Evolutionary conservation across 2,888 invertebrate species (phyloP).

Genomic region (Pristionchus maxplancki): DNA sequence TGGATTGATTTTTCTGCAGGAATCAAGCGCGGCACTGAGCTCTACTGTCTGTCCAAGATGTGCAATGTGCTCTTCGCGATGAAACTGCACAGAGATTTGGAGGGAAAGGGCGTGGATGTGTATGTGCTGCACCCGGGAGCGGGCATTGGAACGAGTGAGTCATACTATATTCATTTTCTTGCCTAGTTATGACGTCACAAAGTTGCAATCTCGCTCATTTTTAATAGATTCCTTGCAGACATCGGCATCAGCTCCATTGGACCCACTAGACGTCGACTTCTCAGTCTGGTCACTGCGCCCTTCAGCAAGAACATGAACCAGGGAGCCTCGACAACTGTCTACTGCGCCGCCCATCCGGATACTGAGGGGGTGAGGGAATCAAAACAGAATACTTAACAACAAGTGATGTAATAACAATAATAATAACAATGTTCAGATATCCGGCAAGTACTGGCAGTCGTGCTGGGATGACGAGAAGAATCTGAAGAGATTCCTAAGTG

Average conservation of each 20-base stretch:
- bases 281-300: too few species aligned
- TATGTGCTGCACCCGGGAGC: constrained; percentile 93
- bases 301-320: constrained; percentile 95
- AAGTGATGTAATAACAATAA: too few species aligned
- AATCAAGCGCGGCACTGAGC: constrained; percentile 44
- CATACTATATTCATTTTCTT: too few species aligned
- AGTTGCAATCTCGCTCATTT: too few species aligned
- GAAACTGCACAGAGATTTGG: constrained; percentile 68
- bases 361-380: not conserved
- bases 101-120: constrained; percentile 64
- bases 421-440: not conserved
- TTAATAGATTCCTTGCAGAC: too few species aligned
- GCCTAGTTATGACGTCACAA: too few species aligned
- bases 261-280: too few species aligned
- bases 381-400: too few species aligned
- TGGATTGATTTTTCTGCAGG: not conserved
- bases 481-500: not conserved
- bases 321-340: constrained; percentile 91
- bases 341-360: constrained; percentile 84
- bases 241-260: too few species aligned
- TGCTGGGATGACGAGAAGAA: constrained; percentile 39
- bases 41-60: constrained; percentile 70
- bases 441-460: constrained; percentile 29
- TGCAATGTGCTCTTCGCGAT: constrained; percentile 72
- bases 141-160: constrained; percentile 86